phyloP scores from a whole-genome alignment of 2,888 invertebrate species.

The Temnothorax ravouxi region DNA sequence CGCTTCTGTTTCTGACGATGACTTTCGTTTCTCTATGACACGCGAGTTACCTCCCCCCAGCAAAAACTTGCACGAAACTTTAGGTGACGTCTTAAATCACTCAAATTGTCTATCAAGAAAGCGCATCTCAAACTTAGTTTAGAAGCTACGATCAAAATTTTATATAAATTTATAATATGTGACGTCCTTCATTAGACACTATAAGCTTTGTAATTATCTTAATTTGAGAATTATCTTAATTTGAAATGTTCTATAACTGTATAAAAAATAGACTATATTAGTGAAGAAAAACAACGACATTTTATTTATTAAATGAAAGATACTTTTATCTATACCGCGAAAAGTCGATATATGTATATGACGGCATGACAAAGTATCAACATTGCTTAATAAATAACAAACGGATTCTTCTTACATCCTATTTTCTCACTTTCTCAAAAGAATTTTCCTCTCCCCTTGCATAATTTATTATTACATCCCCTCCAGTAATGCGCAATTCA shows the following conservation, averaged over 20 bases:
- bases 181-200: background rate
- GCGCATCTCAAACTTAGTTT: conserved; percentile 39
- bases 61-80: conserved; percentile 49
- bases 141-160: conserved; percentile 29
- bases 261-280: background rate
- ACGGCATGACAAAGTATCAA: background rate
- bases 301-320: background rate
- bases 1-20: conserved; percentile 44
- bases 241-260: background rate
- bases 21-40: conserved; percentile 44
- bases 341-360: background rate
- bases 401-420: background rate
- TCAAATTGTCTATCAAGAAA: conserved; percentile 47
- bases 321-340: background rate
- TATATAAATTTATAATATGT: conserved; percentile 34
- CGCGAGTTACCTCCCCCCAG: background rate
- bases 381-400: background rate
- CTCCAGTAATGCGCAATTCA: conserved; percentile 33
- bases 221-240: background rate
- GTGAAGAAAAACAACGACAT: background rate
- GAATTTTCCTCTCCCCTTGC: background rate
- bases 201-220: conserved; percentile 16
- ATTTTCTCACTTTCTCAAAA: conserved; percentile 27
- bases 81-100: conserved; percentile 51
- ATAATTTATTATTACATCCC: conserved; percentile 40